These are phyloP conservation scores for Venusia cambrica DNA, from an alignment of 2,888 invertebrate genomes.

Conservation along the genomic window DNA sequence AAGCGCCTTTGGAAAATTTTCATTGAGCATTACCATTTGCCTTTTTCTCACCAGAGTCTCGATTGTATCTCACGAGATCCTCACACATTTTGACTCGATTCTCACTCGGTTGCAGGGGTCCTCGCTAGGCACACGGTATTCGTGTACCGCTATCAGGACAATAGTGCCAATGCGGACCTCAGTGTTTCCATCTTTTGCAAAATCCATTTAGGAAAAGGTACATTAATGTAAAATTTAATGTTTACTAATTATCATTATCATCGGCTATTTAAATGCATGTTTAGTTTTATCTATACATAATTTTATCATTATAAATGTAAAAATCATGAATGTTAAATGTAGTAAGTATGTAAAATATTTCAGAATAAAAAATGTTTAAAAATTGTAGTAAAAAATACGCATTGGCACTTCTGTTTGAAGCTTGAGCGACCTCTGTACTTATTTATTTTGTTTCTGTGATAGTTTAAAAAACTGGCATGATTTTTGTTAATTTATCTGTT, in stretches of 20 bases:
- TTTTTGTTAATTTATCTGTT: too few species aligned
- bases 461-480: too few species aligned
- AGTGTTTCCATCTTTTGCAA: slow-evolving; percentile 79
- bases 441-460: too few species aligned
- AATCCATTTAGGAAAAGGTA: slow-evolving; percentile 81
- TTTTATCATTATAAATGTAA: slow-evolving; percentile 7
- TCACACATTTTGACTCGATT: slow-evolving; percentile 48
- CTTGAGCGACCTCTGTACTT: slow-evolving; percentile 4
- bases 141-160: slow-evolving; percentile 77
- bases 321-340: slow-evolving; percentile 2
- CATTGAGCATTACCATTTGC: background rate
- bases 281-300: slow-evolving; percentile 16
- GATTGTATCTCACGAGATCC: slow-evolving; percentile 21
- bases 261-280: slow-evolving; percentile 25
- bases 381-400: slow-evolving; percentile 5
- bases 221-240: slow-evolving; percentile 36
- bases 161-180: slow-evolving; percentile 73
- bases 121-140: slow-evolving; percentile 76
- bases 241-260: slow-evolving; percentile 39
- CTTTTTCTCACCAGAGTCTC: slow-evolving; percentile 13
- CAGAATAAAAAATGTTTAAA: too few species aligned
- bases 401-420: slow-evolving; percentile 10
- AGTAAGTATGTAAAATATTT: too few species aligned
- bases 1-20: background rate
- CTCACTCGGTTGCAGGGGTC: slow-evolving; percentile 70